These are phyloP conservation scores for Limnephilus marmoratus DNA, from an alignment of 2,888 invertebrate genomes.

Conservation along the genomic window DNA sequence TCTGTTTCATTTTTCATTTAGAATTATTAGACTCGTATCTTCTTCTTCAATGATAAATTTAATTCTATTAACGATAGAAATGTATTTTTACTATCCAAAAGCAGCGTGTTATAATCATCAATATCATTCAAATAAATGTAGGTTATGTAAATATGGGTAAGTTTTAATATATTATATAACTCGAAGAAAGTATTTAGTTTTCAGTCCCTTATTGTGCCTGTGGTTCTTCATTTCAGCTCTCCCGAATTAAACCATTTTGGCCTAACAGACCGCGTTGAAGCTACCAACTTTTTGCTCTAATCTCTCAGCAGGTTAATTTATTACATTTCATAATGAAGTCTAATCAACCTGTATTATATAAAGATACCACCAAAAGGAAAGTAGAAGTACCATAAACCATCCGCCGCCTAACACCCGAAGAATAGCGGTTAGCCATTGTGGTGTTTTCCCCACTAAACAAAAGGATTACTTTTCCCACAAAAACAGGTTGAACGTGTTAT, in stretches of 20 bases:
- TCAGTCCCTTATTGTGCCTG: neutral
- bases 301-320: neutral
- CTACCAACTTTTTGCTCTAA: neutral
- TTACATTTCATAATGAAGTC: neutral
- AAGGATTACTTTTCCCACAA: neutral
- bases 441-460: neutral
- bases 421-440: neutral
- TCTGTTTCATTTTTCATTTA: too few relatives aligned
- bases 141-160: too few relatives aligned
- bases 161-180: neutral
- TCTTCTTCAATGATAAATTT: too few relatives aligned
- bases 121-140: too few relatives aligned
- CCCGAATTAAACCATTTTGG: neutral
- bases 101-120: too few relatives aligned
- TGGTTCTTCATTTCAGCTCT: neutral
- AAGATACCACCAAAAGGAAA: too few relatives aligned
- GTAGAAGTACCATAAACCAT: too few relatives aligned
- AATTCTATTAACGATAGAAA: too few relatives aligned
- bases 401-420: neutral
- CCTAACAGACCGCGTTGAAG: neutral
- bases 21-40: too few relatives aligned
- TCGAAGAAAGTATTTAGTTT: neutral
- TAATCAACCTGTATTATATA: neutral
- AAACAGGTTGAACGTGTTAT: neutral
- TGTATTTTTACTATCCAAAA: too few relatives aligned